Percentiles rank a stretch among this genome's conserved stretches.
Evolutionary conservation across 2,888 invertebrate species (phyloP).

Genomic region (Eupeodes latifasciatus): DNA sequence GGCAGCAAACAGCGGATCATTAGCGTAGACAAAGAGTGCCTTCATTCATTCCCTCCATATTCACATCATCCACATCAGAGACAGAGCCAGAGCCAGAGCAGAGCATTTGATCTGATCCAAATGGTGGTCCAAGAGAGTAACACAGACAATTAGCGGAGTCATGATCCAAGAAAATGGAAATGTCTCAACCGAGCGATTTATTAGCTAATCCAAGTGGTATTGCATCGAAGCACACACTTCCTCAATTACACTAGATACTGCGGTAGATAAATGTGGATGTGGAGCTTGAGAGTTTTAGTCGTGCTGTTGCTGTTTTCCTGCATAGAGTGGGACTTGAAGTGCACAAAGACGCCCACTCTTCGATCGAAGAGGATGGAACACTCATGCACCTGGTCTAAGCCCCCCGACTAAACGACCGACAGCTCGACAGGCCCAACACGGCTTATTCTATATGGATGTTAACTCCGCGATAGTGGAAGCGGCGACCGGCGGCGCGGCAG

Average conservation of each 20-base stretch:
- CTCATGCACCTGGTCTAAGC: conserved; percentile 57
- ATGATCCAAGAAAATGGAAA: conserved; percentile 77
- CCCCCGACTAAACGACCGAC: neutral
- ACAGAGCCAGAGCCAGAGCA: neutral
- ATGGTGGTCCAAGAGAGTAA: conserved; percentile 64
- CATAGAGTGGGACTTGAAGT: conserved; percentile 52
- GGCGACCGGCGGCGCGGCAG: neutral
- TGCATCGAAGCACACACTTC: conserved; percentile 75
- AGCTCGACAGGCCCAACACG: neutral
- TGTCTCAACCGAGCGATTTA: conserved; percentile 74
- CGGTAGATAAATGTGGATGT: conserved; percentile 3
- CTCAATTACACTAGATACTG: conserved; percentile 64
- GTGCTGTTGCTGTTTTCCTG: conserved; percentile 25
- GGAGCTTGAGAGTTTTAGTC: conserved; percentile 34
- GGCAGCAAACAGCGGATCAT: conserved; percentile 63
- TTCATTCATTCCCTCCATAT: conserved; percentile 32
- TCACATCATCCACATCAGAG: neutral
- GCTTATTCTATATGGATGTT: neutral
- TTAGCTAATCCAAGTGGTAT: conserved; percentile 76
- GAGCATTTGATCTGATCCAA: conserved; percentile 24
- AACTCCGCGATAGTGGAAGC: too few species aligned
- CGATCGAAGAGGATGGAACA: conserved; percentile 50
- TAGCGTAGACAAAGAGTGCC: conserved; percentile 74
- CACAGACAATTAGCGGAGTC: conserved; percentile 74
- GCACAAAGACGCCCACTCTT: conserved; percentile 66